Conservation (phyloP, 2,888 invertebrate genomes). For the Dilophus febrilis region DNA sequence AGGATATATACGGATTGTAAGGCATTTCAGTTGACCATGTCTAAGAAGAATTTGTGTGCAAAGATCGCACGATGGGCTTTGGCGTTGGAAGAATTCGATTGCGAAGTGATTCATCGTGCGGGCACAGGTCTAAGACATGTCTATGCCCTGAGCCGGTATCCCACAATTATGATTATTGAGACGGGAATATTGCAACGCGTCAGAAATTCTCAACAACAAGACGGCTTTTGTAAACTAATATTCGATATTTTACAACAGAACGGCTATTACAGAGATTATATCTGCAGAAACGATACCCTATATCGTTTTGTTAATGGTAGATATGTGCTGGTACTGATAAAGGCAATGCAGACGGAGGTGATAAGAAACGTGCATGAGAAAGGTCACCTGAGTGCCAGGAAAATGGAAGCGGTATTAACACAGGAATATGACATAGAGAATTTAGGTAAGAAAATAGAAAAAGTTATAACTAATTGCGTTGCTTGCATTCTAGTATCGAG, state of each 20-base stretch:
- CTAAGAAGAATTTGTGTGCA: constrained; percentile 16
- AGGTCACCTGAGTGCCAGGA: constrained; percentile 20
- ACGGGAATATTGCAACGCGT: background rate
- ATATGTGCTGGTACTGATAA: constrained; percentile 6
- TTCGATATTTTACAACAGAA: constrained; percentile 8
- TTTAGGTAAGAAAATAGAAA: constrained; percentile 3
- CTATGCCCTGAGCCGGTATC: constrained; percentile 11
- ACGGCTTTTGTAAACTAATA: constrained; percentile 10
- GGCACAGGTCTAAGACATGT: constrained; percentile 10
- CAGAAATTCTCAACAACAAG: constrained; percentile 8
- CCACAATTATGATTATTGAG: background rate
- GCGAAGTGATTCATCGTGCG: constrained; percentile 7
- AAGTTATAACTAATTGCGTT: no score
- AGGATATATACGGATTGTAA: constrained; percentile 16
- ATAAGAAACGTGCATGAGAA: constrained; percentile 18
- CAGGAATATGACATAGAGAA: constrained; percentile 5
- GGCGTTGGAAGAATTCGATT: constrained; percentile 12
- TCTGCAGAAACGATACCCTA: constrained; percentile 8
- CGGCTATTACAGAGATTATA: constrained; percentile 8
- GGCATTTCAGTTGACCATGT: constrained; percentile 19
- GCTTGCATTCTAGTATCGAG: background rate
- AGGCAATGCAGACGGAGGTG: constrained; percentile 4
- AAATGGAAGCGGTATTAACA: constrained; percentile 1
- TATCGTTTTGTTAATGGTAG: constrained; percentile 9
- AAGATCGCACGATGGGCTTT: constrained; percentile 15